phyloP scores from a whole-genome alignment of 2,113 vertebrate genomes.

The Apteryx owenii region DNA sequence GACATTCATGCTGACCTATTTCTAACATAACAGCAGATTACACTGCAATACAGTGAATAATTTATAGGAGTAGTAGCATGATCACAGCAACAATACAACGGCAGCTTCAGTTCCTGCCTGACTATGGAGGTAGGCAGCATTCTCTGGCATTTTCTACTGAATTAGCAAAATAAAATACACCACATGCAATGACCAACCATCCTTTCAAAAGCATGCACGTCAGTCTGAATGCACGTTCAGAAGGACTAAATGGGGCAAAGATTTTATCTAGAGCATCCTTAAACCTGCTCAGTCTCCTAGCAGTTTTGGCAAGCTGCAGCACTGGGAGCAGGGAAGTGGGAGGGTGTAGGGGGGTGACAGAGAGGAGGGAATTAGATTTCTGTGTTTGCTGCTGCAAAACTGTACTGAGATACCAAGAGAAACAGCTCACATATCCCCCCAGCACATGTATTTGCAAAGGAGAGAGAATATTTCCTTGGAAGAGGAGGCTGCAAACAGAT shows the following conservation, averaged over 20 bases:
- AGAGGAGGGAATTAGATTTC: constrained; percentile 13
- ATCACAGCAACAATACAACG: constrained; percentile 38
- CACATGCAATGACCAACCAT: constrained; percentile 27
- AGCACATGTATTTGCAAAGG: constrained; percentile 10
- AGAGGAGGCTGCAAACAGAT: constrained; percentile 20
- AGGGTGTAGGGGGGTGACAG: background rate
- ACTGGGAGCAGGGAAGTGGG: background rate
- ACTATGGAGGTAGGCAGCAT: constrained; percentile 55
- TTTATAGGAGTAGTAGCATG: constrained; percentile 69
- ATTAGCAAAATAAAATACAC: constrained; percentile 73
- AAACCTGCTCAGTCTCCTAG: constrained; percentile 5
- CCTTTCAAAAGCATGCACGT: constrained; percentile 45
- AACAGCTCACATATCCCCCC: background rate
- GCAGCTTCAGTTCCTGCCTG: constrained; percentile 57
- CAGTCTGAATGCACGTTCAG: background rate
- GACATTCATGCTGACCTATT: constrained; percentile 66
- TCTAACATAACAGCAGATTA: constrained; percentile 72
- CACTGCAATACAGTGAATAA: constrained; percentile 72
- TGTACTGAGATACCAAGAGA: background rate
- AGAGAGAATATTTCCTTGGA: constrained; percentile 19
- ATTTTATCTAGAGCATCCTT: constrained; percentile 28
- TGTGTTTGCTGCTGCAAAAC: constrained; percentile 23
- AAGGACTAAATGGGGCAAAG: constrained; percentile 36
- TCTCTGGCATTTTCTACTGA: constrained; percentile 73
- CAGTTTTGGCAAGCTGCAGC: background rate